Evolutionary conservation across 2,888 invertebrate species (phyloP), one percentile per base, ranked within the genome.

Genomic region (Nycteola revayana): DNA sequence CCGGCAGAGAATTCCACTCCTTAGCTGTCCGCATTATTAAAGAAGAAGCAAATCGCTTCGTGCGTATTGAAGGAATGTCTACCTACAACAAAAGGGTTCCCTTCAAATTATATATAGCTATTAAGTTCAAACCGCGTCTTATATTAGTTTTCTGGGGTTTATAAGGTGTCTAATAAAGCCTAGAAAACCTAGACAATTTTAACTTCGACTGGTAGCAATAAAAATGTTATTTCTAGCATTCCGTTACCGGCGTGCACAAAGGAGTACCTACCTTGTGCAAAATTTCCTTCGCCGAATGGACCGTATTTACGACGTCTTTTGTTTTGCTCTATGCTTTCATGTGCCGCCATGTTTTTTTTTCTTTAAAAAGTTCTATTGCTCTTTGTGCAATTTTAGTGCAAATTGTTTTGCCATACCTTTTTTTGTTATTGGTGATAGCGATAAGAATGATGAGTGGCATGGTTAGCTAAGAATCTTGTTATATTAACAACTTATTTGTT

Each of bases 231-330:
- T 49, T 41, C 29, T 34, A 28, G 29, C 36, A 39, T 43, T 41
- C 40, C 36, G 38, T 39, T 32, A 26, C 49, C 20, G 14, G 7
- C 9, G 24, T 30, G 14, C 27, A 31, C 32, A 32, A 31, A 22
- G 21, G 25, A 10, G 9, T 25, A 41, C 47, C 42, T 32, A 49
- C 52, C 55, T 74, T 75, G 82, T 72, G 84, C 84, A 82, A 85
- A 82, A 86, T 81, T 78, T 85, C 78, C 81, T 81, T 85, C 84
- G 62, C 45, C 64, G 80, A 80, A 81, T 66, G 72, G 75, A 70
- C 63, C 65, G 51, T 55, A 58, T 82, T 85, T 83, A 85, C 60
- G 75, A 73, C 42, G 32, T 49, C 65, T 70, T 80, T 82, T 82
- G 79, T 82, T 71, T 63, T 60, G 68, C n/a, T 21, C 50, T 42